phyloP scores from a whole-genome alignment of 2,888 invertebrate genomes.

The Heliconius cydno region DNA sequence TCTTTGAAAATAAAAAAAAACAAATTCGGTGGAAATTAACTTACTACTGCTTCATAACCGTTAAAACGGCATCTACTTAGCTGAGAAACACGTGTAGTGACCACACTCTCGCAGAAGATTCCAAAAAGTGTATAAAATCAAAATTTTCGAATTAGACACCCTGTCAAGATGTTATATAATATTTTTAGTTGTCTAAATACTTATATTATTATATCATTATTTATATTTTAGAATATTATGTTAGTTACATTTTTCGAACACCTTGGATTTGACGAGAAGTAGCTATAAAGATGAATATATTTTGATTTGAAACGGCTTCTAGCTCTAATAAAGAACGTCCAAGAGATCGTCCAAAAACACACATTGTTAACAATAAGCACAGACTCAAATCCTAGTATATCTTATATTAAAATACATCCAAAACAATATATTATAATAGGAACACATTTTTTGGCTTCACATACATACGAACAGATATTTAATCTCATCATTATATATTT shows the following conservation, averaged over 20 bases:
- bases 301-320: background rate
- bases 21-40: background rate
- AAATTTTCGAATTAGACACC: background rate
- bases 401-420: background rate
- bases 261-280: background rate
- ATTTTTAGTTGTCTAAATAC: background rate
- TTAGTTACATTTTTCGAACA: background rate
- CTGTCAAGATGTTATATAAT: background rate
- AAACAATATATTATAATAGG: constrained; percentile 7
- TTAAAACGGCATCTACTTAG: background rate
- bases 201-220: background rate
- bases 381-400: background rate
- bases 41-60: background rate
- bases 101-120: constrained; percentile 12
- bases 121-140: background rate
- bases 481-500: background rate
- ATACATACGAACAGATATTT: background rate
- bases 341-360: background rate
- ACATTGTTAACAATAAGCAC: background rate
- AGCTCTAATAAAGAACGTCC: background rate
- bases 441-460: constrained; percentile 20
- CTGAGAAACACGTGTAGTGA: constrained; percentile 8
- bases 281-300: background rate
- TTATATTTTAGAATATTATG: background rate
- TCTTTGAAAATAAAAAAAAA: background rate